Evolutionary conservation across 2,888 invertebrate genomes (phyloP), one percentile per base, ranked within the genome.

Genomic region (Tinea trinotella): DNA sequence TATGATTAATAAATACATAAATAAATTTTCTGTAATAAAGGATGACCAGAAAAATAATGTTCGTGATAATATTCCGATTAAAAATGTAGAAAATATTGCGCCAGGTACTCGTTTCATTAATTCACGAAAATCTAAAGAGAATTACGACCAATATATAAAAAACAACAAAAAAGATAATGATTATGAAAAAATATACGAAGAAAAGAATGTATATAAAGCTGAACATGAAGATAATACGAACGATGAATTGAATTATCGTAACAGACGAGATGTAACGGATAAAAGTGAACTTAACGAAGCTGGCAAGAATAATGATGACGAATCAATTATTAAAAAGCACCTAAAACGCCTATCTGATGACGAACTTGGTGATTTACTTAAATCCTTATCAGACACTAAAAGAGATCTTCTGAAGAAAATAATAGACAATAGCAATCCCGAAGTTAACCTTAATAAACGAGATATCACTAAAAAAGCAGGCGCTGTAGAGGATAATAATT

Each of bases 381-480:
- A 67, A 59, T 77, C 81, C 10, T 65, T 85, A 4, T 69, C 82
- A 0, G 76, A 74, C 50, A 82, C 84, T 55, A 84, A 84, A 68
- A 71, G 69, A 60, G 64, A 64, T 18, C 65, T 85, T 2, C 65
- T 85, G 35, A 77, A 75, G 60, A 76, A 74, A 62, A 79, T 84
- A 2, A 80, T 85, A 20, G 74, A 54, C 24, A 71, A 72, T 17
- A 20, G 53, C 35, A 60, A 4, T 53, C 55, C 35, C 64, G 56
- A 17, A 50, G 67, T 66, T 1, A 61, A 40, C 34, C 59, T 77
- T 17, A 77, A 68, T 58, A 85, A 85, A 66, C 68, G 84, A 58
- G 85, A 84, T 71, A 83, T 83, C 54, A 82, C 78, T 4, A 84
- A 84, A 57, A 85, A 84, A 64, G 76, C 77, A 18, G 79, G 71